Conservation (phyloP, 2,113 vertebrate genomes). For the Pristiophorus japonicus region DNA sequence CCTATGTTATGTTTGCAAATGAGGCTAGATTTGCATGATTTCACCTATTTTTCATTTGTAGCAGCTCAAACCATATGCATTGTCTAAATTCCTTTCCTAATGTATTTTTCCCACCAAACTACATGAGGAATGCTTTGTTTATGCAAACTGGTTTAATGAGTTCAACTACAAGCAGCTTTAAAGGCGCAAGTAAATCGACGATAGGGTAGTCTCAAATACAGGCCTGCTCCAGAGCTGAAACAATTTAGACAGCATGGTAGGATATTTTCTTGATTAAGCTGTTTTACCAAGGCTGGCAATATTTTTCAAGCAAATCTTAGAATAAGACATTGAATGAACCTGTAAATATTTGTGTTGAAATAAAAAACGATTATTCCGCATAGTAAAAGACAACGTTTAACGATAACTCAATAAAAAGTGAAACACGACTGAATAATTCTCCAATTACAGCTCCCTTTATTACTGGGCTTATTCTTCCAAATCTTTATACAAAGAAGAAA, state of each 20-base stretch:
- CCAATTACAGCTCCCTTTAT: neutral
- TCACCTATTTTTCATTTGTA: constrained; percentile 8
- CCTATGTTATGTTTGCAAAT: constrained; percentile 22
- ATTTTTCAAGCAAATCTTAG: neutral
- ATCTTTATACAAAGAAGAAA: neutral
- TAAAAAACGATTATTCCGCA: neutral
- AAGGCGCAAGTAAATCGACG: neutral
- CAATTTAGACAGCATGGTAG: neutral
- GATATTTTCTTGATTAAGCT: neutral
- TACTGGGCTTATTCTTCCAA: neutral
- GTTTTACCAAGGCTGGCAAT: neutral
- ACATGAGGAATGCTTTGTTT: neutral
- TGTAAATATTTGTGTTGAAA: neutral
- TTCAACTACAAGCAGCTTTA: neutral
- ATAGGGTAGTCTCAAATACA: neutral
- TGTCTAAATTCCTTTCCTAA: neutral
- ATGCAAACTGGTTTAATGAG: neutral
- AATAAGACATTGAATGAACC: neutral
- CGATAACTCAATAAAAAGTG: neutral
- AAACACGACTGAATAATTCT: constrained; percentile 4
- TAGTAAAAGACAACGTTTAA: neutral
- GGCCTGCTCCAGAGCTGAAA: too few species aligned
- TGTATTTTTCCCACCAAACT: constrained; percentile 19
- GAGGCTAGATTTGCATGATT: neutral
- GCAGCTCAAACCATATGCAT: constrained; percentile 1